phyloP scores from a whole-genome alignment of 2,113 vertebrate species.

The Anoplopoma fimbria region DNA sequence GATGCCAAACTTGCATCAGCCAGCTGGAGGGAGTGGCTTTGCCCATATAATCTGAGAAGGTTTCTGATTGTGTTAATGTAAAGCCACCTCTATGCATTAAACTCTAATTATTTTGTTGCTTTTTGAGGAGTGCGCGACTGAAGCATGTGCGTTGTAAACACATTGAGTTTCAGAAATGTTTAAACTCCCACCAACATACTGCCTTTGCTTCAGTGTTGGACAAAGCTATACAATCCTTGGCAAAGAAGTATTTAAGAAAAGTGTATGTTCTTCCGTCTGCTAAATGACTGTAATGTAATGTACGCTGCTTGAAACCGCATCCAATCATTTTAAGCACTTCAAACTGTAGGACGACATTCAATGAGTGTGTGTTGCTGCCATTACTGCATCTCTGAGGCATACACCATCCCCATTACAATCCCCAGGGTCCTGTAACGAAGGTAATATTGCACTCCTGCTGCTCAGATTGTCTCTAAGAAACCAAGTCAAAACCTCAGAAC shows the following conservation, averaged over 20 bases:
- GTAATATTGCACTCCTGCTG: slow-evolving; percentile 37
- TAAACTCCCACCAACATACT: not conserved
- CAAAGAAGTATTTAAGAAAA: not conserved
- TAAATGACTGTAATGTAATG: too few relatives aligned
- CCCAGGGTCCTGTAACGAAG: slow-evolving; percentile 50
- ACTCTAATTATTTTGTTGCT: not conserved
- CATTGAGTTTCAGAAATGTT: not conserved
- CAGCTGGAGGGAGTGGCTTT: slow-evolving; percentile 2
- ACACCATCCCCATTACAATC: slow-evolving; percentile 48
- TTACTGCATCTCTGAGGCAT: slow-evolving; percentile 40
- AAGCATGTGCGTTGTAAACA: not conserved
- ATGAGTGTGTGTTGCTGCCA: slow-evolving; percentile 7
- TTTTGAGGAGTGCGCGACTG: not conserved
- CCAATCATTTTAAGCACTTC: slow-evolving; percentile 4
- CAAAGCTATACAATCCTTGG: not conserved
- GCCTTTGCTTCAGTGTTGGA: not conserved
- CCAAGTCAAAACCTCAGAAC: slow-evolving; percentile 19
- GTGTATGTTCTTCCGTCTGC: slow-evolving; percentile 22
- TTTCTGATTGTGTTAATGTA: slow-evolving; percentile 1
- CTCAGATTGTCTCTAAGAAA: slow-evolving; percentile 49
- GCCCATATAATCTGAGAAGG: not conserved
- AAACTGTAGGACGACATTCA: not conserved
- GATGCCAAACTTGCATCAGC: not conserved
- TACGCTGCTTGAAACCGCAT: slow-evolving; percentile 10
- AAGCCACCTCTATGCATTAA: not conserved